Evolutionary conservation across 2,113 vertebrate genomes (phyloP).

Genomic region (Prunella fulvescens): DNA sequence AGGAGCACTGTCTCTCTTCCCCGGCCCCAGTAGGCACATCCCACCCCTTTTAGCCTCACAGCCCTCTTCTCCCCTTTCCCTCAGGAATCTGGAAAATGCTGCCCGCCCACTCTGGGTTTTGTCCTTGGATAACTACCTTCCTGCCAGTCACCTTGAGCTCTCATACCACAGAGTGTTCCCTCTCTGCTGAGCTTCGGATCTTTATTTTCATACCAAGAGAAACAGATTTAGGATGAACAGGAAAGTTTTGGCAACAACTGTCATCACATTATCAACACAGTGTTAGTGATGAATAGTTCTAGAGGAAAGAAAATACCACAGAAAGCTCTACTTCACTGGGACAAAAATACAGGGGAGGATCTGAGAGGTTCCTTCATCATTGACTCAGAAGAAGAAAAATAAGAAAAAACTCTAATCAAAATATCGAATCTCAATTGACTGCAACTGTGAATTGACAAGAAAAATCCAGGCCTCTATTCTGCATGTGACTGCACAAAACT

Average conservation of each 20-base stretch:
- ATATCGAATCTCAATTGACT: background rate
- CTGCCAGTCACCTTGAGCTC: conserved; percentile 48
- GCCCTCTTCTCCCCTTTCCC: background rate
- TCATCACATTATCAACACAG: conserved; percentile 66
- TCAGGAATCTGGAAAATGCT: conserved; percentile 73
- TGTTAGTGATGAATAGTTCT: conserved; percentile 58
- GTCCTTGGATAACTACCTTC: conserved; percentile 47
- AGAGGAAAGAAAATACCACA: conserved; percentile 20
- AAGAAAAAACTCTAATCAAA: conserved; percentile 17
- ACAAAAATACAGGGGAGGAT: conserved; percentile 8
- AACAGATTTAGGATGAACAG: conserved; percentile 62
- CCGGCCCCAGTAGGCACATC: conserved; percentile 44
- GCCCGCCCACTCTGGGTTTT: background rate
- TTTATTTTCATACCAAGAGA: conserved; percentile 45
- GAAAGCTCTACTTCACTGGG: conserved; percentile 19
- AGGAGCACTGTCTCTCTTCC: conserved; percentile 33
- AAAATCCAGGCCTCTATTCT: background rate
- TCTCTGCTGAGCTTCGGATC: conserved; percentile 8
- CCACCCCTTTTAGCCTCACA: background rate
- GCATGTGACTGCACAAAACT: background rate
- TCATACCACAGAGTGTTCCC: background rate
- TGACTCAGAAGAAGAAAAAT: background rate
- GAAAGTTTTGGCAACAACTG: conserved; percentile 69
- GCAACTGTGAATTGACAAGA: background rate
- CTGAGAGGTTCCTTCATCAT: conserved; percentile 17